Evolutionary conservation across 2,797 vertebrate species (phyloP).

Genomic region (Zalophus californianus): DNA sequence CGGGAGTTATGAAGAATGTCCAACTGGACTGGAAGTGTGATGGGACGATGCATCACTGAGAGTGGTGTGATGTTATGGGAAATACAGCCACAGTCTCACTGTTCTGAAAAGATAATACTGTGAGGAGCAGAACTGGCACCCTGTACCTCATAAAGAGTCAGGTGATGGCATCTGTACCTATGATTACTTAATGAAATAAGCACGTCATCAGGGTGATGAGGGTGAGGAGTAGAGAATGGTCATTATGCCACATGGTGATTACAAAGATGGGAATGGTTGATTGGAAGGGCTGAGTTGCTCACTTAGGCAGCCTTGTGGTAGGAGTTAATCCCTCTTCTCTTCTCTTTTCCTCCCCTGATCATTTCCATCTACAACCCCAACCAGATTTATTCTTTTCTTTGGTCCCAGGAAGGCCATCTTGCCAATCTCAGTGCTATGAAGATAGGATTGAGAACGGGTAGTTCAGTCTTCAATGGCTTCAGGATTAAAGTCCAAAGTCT

Average conservation of each 20-base stretch:
- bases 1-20: background rate
- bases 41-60: background rate
- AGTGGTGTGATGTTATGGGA: background rate
- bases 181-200: background rate
- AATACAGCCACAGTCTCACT: too few species aligned
- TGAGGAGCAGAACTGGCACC: background rate
- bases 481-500: background rate
- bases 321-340: background rate
- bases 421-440: background rate
- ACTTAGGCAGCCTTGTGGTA: background rate
- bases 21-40: background rate
- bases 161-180: background rate
- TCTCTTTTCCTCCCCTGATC: background rate
- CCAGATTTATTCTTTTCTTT: background rate
- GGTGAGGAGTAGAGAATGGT: background rate
- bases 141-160: background rate
- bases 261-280: background rate
- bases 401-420: background rate
- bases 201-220: background rate
- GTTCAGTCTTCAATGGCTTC: background rate
- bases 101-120: background rate
- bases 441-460: background rate
- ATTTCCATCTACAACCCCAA: background rate
- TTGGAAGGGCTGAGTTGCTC: background rate
- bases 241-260: background rate